Percentiles rank a stretch among this genome's conserved stretches.
Conservation (phyloP, 2,888 invertebrate genomes). For the Plebejus argus region DNA sequence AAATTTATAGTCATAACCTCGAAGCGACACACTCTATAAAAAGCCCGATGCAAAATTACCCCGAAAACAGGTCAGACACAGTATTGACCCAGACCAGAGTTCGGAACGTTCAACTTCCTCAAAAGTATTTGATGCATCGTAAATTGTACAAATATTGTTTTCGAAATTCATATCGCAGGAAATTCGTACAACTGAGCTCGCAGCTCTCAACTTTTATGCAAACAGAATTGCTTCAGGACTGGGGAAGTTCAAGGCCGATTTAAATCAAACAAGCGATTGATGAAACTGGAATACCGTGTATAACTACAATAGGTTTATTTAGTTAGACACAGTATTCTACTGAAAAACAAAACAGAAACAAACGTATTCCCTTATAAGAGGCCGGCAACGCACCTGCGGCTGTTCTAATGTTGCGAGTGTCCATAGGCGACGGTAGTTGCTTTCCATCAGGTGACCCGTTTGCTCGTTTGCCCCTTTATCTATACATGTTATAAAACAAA, state of each 20-base stretch:
- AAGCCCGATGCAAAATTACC: neutral
- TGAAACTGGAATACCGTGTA: too few species aligned
- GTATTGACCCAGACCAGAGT: constrained; percentile 17
- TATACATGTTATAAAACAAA: too few species aligned
- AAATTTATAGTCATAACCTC: neutral
- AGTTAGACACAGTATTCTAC: too few species aligned
- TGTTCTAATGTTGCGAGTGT: too few species aligned
- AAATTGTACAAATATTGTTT: constrained; percentile 19
- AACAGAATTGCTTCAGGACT: neutral
- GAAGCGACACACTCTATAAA: constrained; percentile 1
- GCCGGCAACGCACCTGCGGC: too few species aligned
- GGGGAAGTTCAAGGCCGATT: neutral
- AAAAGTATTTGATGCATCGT: neutral
- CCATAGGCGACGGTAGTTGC: too few species aligned
- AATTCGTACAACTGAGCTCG: neutral
- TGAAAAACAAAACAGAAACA: too few species aligned
- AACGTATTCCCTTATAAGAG: too few species aligned
- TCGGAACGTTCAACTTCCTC: constrained; percentile 8
- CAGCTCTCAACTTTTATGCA: neutral
- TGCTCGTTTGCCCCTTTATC: too few species aligned
- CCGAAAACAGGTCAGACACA: constrained; percentile 22
- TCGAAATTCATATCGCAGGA: neutral
- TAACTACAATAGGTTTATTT: too few species aligned
- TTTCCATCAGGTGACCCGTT: too few species aligned
- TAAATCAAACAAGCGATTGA: too few species aligned